Base-by-base conservation (phyloP, 2,113 vertebrate species). In the Brienomyrus longianalis region DNA sequence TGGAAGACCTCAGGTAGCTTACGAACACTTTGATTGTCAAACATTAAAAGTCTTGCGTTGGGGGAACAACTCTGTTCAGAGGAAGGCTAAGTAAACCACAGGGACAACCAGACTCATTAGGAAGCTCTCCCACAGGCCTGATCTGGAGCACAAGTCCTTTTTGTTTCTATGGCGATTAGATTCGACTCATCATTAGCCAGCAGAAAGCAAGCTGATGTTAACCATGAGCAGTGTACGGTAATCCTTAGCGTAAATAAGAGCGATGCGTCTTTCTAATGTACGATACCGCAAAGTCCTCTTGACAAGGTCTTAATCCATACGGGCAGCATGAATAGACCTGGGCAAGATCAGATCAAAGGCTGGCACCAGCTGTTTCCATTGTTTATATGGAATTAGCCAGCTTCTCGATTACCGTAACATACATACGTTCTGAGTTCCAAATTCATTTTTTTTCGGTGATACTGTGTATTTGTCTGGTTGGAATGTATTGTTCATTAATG, bases 161-260 rank as follows among this genome's bases (percentile, higher is more conserved):
- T 87, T 54, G 85, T 87, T 87, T 87, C 85, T 87, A 87, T 87
- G 51, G 85, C 85, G 85, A 87, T 54, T 56, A 52, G 51, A 54
- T 27, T 35, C 48, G 7, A 50, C 47, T 87, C 51, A 39, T 54
- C 85, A 87, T 87, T 87, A 87, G 47, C 51, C 85, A 87, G 27
- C 15, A 51, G 50, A 87, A 31, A 11, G 85, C 27, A 54, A 87
- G 85, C 9, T 39, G 31, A 39, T 35, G 51, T 87, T 87, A 87
- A 87, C 85, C n/a, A 54, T 87, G 85, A 56, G 2, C 27, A 56
- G 51, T 19, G 19, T 39, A 87, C 10, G 51, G 85, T 54, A 54
- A 54, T 54, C 85, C 47, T 54, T 51, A 56, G 51, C 31, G 31
- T 54, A 52, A 87, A 50, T 87, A 87, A 56, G 51, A 87, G 50